Evolutionary conservation across 1,140 invertebrate species (phyloP).

Genomic region (Colletes latitarsis): DNA sequence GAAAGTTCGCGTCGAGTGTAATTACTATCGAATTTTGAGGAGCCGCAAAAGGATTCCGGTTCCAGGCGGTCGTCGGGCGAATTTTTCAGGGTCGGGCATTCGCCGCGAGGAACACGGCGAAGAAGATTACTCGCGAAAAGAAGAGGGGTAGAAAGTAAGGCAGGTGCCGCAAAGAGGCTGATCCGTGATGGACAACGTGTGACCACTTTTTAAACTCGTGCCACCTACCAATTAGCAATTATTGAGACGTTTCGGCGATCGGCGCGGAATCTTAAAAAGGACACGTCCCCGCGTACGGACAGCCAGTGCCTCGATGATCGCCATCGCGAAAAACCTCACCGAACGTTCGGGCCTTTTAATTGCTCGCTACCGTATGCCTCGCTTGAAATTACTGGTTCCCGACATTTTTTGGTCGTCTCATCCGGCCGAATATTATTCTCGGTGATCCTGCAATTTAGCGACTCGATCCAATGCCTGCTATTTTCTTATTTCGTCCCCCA

Average conservation of each 20-base stretch:
- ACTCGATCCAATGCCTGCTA: too few relatives aligned
- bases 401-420: not conserved
- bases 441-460: too few relatives aligned
- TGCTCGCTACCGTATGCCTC: not conserved
- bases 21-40: too few relatives aligned
- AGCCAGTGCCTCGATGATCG: conserved; percentile 3
- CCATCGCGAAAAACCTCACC: conserved; percentile 34
- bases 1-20: too few relatives aligned
- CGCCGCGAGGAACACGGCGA: not conserved
- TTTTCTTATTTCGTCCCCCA: too few relatives aligned
- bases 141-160: not conserved
- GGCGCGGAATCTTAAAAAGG: conserved; percentile 56
- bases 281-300: conserved; percentile 16
- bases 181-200: conserved; percentile 61
- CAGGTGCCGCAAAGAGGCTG: conserved; percentile 32
- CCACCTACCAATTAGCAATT: conserved; percentile 65
- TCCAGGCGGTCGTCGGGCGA: too few relatives aligned
- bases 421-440: too few relatives aligned
- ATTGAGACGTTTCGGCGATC: conserved; percentile 59
- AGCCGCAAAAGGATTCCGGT: too few relatives aligned
- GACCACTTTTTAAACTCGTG: conserved; percentile 64
- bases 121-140: not conserved
- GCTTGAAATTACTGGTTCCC: not conserved
- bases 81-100: not conserved
- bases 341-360: conserved; percentile 17